These are phyloP conservation scores for Apus apus DNA, from an alignment of 2,113 vertebrate genomes.

Conservation along the genomic window DNA sequence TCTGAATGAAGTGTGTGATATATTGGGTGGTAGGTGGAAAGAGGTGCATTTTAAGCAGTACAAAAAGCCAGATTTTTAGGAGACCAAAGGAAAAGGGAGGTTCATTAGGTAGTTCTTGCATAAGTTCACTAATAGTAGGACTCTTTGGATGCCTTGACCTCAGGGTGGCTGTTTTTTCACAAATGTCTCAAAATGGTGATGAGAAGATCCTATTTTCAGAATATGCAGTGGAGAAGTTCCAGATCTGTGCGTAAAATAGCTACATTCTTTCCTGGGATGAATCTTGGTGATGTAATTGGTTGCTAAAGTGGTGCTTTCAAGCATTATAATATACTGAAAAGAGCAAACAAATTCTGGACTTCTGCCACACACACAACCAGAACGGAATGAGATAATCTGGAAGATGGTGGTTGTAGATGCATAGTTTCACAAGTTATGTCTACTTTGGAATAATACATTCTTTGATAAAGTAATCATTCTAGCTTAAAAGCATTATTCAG, in stretches of 20 bases:
- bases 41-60: not conserved
- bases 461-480: not conserved
- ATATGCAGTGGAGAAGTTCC: not conserved
- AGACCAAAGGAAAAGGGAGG: not conserved
- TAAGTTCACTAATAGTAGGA: not conserved
- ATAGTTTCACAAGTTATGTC: not conserved
- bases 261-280: not conserved
- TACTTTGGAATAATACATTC: not conserved
- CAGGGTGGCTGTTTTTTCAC: not conserved
- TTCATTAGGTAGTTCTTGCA: not conserved
- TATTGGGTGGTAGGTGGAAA: not conserved
- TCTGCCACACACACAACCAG: not conserved
- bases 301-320: not conserved
- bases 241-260: not conserved
- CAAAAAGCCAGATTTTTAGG: not conserved
- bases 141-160: not conserved
- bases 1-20: not conserved
- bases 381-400: not conserved
- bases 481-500: not conserved
- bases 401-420: not conserved
- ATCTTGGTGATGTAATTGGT: not conserved
- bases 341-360: not conserved
- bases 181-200: not conserved
- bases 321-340: not conserved
- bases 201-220: not conserved